Evolutionary conservation across 2,888 invertebrate species (phyloP), one percentile per base, ranked within the genome.

Genomic region (Vannuccia rotundouncinata): DNA sequence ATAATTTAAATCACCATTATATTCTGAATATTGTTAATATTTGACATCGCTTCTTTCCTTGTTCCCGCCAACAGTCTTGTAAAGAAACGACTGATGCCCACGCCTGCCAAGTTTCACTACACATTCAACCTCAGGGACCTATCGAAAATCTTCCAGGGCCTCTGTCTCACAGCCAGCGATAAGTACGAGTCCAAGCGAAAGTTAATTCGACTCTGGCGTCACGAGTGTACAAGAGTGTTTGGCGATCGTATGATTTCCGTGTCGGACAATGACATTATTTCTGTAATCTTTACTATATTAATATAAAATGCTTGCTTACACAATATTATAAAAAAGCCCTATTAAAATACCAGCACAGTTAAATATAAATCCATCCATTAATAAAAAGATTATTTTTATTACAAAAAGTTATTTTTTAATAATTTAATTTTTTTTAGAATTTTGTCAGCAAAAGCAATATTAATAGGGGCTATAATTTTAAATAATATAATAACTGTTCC

Each of bases 51-150:
- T n/a, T n/a, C n/a, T n/a, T n/a, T n/a, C n/a, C n/a, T n/a, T n/a
- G n/a, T n/a, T n/a, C n/a, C n/a, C n/a, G n/a, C n/a, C n/a, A n/a
- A n/a, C 66, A 66, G 66, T 27, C 27, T 29, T 17, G 74, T 82
- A 1, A 77, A 78, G 59, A 76, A 59, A 31, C 29, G 73, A 13
- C 31, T 82, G 59, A 74, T 79, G 28, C 82, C 82, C 5, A 82
- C 82, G 1, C 82, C 82, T 0, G 66, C 82, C 1, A 82, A 81
- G 73, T 79, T 79, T 60, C 79, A 79, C 73, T 81, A 81, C 77
- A 79, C 78, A 31, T 82, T 81, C 29, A 82, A 79, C 76, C 79
- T 82, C 13, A 45, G 82, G 22, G 82, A 82, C 45, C 60, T 82
- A 13, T 81, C 81, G 0, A 60, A 75, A 29, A 78, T 82, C 59